Conservation (phyloP, 2,888 invertebrate genomes). For the Agonopterix alstromeriana region DNA sequence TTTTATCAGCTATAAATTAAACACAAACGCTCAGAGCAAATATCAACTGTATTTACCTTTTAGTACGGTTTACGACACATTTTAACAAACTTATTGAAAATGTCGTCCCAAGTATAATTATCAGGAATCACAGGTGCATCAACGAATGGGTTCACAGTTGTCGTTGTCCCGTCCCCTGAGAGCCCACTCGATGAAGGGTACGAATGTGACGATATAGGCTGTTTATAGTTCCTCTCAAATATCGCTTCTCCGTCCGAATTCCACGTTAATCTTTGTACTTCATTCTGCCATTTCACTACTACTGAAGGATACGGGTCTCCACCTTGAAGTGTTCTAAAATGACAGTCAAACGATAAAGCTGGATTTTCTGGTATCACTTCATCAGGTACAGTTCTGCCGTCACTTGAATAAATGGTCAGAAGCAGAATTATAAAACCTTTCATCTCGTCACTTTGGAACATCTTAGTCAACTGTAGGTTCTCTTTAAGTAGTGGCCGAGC, state of each 20-base stretch:
- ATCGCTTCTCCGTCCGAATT: conserved; percentile 15
- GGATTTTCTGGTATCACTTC: conserved; percentile 19
- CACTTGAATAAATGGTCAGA: conserved; percentile 17
- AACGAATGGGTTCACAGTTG: conserved; percentile 20
- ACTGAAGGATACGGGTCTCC: conserved; percentile 38
- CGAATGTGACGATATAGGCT: conserved; percentile 16
- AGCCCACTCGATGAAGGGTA: conserved; percentile 29
- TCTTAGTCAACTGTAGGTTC: too few relatives aligned
- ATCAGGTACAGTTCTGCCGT: conserved; percentile 22
- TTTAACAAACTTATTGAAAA: conserved; percentile 5
- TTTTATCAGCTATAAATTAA: background rate
- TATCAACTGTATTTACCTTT: background rate
- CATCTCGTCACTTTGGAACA: conserved; percentile 27
- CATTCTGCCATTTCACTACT: conserved; percentile 30
- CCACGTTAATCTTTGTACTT: conserved; percentile 29
- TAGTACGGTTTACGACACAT: conserved; percentile 8
- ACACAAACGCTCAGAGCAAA: background rate
- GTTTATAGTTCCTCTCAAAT: conserved; percentile 18
- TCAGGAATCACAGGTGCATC: conserved; percentile 26
- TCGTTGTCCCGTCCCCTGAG: conserved; percentile 20
- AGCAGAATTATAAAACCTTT: conserved; percentile 27
- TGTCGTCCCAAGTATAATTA: conserved; percentile 17
- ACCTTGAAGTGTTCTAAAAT: conserved; percentile 25
- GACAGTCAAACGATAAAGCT: conserved; percentile 28
- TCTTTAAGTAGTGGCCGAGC: too few relatives aligned